Percentiles rank a stretch among this genome's conserved stretches.
Conservation (phyloP, 2,797 vertebrate genomes). For the Helostoma temminkii region DNA sequence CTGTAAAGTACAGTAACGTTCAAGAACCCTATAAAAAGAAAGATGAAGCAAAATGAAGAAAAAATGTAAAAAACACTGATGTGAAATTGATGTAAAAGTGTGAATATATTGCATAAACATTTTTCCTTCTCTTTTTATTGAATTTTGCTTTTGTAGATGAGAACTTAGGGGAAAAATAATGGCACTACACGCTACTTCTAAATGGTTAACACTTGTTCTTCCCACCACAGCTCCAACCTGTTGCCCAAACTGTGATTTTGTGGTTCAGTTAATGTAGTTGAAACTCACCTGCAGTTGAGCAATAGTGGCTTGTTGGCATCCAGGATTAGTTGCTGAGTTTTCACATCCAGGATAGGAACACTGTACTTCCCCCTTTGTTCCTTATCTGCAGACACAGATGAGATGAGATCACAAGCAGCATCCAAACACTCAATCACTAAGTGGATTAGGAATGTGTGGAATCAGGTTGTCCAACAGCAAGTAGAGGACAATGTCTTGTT, state of each 20-base stretch:
- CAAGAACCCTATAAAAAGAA: too few relatives aligned
- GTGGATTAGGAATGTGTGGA: background rate
- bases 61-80: too few relatives aligned
- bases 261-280: constrained; percentile 7
- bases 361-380: constrained; percentile 87
- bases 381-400: constrained; percentile 82
- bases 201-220: background rate
- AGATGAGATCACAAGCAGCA: constrained; percentile 17
- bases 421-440: background rate
- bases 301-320: constrained; percentile 89
- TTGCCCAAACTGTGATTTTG: background rate
- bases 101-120: too few relatives aligned
- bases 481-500: background rate
- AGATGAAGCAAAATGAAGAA: too few relatives aligned
- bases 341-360: constrained; percentile 89
- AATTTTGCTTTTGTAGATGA: too few relatives aligned
- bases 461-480: background rate
- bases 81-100: too few relatives aligned
- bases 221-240: background rate
- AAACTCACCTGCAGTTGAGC: constrained; percentile 93
- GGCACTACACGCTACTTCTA: too few relatives aligned
- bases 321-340: constrained; percentile 85
- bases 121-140: too few relatives aligned
- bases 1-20: too few relatives aligned
- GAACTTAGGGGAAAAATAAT: too few relatives aligned